Evolutionary conservation across 2,113 vertebrate species (phyloP).

Genomic region (Scolopax mira): DNA sequence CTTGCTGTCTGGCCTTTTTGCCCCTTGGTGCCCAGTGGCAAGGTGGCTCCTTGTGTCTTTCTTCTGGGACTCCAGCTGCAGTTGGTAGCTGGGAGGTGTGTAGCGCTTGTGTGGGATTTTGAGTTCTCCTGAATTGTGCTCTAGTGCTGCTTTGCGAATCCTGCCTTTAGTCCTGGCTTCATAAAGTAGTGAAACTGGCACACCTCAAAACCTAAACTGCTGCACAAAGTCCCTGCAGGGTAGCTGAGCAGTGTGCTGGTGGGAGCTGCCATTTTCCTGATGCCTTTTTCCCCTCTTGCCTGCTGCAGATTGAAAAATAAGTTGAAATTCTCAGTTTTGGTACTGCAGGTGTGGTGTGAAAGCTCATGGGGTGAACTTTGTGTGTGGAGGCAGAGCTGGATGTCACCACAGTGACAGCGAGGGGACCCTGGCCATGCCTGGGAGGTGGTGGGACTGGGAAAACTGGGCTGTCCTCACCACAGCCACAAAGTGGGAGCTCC

Average conservation of each 20-base stretch:
- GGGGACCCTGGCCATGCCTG: not conserved
- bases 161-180: not conserved
- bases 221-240: not conserved
- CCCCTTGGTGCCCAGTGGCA: accelerated
- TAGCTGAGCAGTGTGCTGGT: no score
- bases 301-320: not conserved
- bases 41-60: accelerated
- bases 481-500: not conserved
- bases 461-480: not conserved
- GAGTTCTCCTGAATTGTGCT: not conserved
- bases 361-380: not conserved
- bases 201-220: not conserved
- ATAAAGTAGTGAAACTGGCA: no score
- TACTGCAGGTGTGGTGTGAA: not conserved
- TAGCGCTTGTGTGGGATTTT: not conserved
- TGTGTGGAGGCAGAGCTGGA: not conserved
- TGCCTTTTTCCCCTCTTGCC: not conserved
- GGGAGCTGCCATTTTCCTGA: not conserved
- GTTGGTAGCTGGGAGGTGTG: accelerated
- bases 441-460: not conserved
- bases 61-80: no score
- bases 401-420: accelerated
- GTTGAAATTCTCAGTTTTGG: not conserved
- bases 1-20: not conserved
- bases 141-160: no score